Base-by-base conservation (phyloP, 2,888 invertebrate genomes). In the Brachycybe producta region DNA sequence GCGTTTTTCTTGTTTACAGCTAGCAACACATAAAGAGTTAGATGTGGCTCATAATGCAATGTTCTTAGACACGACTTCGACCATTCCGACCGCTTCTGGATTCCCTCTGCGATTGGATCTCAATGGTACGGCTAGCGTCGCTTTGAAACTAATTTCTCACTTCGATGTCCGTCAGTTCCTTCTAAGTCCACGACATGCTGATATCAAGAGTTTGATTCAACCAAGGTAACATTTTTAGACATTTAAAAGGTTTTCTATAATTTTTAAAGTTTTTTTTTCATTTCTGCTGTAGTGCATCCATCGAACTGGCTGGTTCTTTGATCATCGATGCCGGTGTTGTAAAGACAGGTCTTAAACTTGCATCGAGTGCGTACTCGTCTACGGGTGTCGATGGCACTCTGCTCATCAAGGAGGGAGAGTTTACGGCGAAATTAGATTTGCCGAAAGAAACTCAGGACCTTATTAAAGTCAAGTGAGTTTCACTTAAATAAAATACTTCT, bases 371-470 rank as follows among this genome's bases (percentile, higher is more conserved):
- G 23, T 86, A 88, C 65, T 84, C 88, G 0, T 85, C 86, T 26
- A 83, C 85, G 0, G 82, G 83, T 1, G 69, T 88, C 0, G 82
- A 83, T 59, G 81, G 82, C 0, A 76, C 75, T 48, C 69, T 90
- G 2, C 77, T 77, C 52, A 66, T 90, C n/a, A 73, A 80, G 15
- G 81, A 82, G 0, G 71, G 77, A 1, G 75, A 76, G 55, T 70
- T 84, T 4, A 77, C 79, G 36, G 69, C 88, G 5, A 78, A 84
- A 55, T 73, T 92, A 53, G 82, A 83, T 55, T 68, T 90, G 55
- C 91, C 91, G 0, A 79, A 81, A 60, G 78, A 84, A 47, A 84
- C 81, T 59, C 81, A 83, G 59, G 88, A 92, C 66, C 79, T 94
- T 54, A 78, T 91, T 55, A 80, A 80, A 58, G 79, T 80, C 1